Evolutionary conservation across 2,113 vertebrate species (phyloP), one percentile per base, ranked within the genome.

Genomic region (Pollachius pollachius): DNA sequence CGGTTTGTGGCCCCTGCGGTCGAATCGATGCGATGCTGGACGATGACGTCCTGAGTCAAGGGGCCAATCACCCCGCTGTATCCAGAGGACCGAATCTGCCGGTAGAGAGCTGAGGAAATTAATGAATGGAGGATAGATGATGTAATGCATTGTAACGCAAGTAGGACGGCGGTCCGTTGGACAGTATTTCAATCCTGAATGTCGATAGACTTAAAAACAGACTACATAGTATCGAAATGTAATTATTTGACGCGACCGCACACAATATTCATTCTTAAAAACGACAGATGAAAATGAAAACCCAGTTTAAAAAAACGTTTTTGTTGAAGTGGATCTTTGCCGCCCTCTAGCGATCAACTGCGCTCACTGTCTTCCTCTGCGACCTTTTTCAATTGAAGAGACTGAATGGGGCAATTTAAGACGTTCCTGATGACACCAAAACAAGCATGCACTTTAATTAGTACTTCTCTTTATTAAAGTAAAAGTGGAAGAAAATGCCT

Each of bases 51-150:
- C 25, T 52, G 60, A 75, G 54, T 72, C 82, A 52, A 30, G 41
- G 66, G 69, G 57, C 89, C 89, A 90, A 90, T 90, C 80, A 18
- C 7, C 54, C 3, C 13, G 0, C 89, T 88, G 87, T 92, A 85
- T 90, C 90, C 77, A 81, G 89, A 88, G 1, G 78, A 83, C 63
- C n/a, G 2, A 57, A 56, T 18, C 18, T 8, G 19, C 74, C 74
- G 30, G 30, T 4, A 34, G 30, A 34, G 30, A 34, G 30, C 30
- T 34, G 30, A 34, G 30, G 6, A 34, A 34, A 34, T 4, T 4
- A 34, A 34, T 34, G 30, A 34, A 34, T 34, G 30, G 30, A 34
- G 30, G 30, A 61, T 48, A 18, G 25, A 7, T 69, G 68, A 72
- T 18, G 64, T 27, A 7, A 66, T 76, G 74, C 69, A 75, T 80